Percentiles rank a stretch among this genome's conserved stretches.
phyloP scores from a whole-genome alignment of 37 sponge, comb jelly and placozoan species.

The Aphrocallistes beatrix region DNA sequence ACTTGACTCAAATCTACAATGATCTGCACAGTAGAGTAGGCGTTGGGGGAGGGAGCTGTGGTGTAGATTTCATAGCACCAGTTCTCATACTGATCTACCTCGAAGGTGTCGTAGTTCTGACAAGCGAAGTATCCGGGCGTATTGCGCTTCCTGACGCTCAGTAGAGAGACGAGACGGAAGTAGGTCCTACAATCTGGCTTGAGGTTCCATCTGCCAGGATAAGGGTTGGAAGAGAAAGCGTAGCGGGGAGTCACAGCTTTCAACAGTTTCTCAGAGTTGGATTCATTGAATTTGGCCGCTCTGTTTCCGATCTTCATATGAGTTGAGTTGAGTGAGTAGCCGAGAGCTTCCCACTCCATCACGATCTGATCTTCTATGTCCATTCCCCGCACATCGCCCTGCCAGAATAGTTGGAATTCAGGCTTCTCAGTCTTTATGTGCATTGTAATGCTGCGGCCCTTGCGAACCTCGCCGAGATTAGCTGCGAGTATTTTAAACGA shows the following conservation, averaged over 20 bases:
- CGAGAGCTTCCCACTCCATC: not conserved
- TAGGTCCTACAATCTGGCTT: not conserved
- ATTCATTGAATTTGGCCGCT: not conserved
- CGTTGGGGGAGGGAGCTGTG: not conserved
- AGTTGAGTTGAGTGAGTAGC: conserved; percentile 2
- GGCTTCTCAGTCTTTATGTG: conserved; percentile 4
- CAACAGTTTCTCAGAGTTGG: not conserved
- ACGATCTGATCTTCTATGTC: conserved; percentile 14
- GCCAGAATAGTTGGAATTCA: not conserved
- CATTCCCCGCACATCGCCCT: not conserved
- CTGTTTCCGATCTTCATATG: conserved; percentile 13
- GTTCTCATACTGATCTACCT: not conserved
- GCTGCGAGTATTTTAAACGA: conserved; percentile 17
- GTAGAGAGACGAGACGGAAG: not conserved
- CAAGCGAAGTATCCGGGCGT: not conserved
- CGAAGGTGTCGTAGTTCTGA: not conserved
- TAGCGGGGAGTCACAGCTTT: not conserved
- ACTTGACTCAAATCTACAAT: not conserved
- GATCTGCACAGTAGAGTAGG: not conserved
- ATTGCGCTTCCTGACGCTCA: not conserved
- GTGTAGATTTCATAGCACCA: conserved; percentile 6
- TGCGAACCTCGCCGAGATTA: not conserved
- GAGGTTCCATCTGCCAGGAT: not conserved
- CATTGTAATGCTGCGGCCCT: conserved; percentile 6
- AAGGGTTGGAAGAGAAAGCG: conserved; percentile 14